These are phyloP conservation scores for Oceanites oceanicus DNA, from an alignment of 2,113 vertebrate genomes.

Conservation along the genomic window DNA sequence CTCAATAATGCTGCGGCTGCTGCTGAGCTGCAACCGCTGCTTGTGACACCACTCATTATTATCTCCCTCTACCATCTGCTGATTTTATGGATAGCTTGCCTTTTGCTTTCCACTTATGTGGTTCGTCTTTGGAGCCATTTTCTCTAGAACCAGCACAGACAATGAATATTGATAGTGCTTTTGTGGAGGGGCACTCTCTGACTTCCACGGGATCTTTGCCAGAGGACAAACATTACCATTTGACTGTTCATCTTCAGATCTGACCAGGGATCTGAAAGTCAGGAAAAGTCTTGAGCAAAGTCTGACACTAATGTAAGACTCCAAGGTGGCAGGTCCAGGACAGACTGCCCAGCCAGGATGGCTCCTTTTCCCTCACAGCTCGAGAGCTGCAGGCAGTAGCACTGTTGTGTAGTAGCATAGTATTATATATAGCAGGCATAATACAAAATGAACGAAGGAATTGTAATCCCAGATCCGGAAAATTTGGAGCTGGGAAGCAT, in stretches of 20 bases:
- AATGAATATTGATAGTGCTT: background rate
- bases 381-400: background rate
- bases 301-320: background rate
- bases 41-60: background rate
- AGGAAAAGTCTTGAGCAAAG: background rate
- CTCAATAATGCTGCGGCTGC: fast-evolving
- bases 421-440: background rate
- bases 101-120: background rate
- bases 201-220: background rate
- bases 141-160: background rate
- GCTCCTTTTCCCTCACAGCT: background rate
- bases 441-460: background rate
- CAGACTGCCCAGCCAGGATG: background rate
- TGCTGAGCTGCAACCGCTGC: background rate
- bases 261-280: background rate
- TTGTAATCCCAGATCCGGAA: background rate
- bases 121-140: background rate
- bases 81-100: background rate
- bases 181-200: background rate
- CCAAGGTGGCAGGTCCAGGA: background rate
- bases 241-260: background rate
- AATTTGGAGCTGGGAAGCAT: background rate
- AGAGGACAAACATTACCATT: background rate
- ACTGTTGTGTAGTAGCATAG: background rate
- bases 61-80: background rate